A percentile compares a stretch with the other conserved stretches of the same genome.
These are phyloP conservation scores for Xylota sylvarum DNA, from an alignment of 2,888 invertebrate species.

Conservation along the genomic window DNA sequence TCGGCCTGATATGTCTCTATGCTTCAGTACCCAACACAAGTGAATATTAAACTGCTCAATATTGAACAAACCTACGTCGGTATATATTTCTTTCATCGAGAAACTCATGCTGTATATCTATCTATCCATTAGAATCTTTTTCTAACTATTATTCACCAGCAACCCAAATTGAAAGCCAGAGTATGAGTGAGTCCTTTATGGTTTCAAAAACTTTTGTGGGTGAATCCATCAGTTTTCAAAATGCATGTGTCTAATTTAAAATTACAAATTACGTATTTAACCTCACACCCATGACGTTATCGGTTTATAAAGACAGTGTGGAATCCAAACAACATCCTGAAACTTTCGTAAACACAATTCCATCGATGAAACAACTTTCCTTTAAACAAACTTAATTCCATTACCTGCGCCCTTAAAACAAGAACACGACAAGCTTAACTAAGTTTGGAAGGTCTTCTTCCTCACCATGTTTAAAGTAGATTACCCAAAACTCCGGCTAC, in stretches of 20 bases:
- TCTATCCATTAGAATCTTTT: too few relatives aligned
- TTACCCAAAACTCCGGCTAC: neutral
- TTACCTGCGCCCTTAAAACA: slow-evolving; percentile 12
- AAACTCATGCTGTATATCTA: too few relatives aligned
- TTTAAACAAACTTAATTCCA: slow-evolving; percentile 9
- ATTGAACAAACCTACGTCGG: too few relatives aligned
- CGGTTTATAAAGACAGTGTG: neutral
- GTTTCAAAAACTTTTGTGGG: too few relatives aligned
- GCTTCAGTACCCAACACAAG: too few relatives aligned
- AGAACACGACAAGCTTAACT: neutral
- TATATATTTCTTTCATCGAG: too few relatives aligned
- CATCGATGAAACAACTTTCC: neutral
- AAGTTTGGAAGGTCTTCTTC: slow-evolving; percentile 1
- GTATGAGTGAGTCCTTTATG: too few relatives aligned
- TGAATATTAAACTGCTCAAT: too few relatives aligned
- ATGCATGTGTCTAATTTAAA: neutral
- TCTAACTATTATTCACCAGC: too few relatives aligned
- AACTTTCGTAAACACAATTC: neutral
- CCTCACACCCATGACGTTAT: neutral
- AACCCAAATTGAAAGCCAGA: too few relatives aligned
- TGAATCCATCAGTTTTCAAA: too few relatives aligned
- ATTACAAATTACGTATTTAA: neutral
- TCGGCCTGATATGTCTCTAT: too few relatives aligned
- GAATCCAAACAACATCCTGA: neutral
- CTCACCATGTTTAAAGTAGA: neutral